Percentiles rank a stretch among this genome's conserved stretches.
These are phyloP conservation scores for Zaprionus bogoriensis DNA, from an alignment of 2,888 invertebrate species.

Conservation along the genomic window DNA sequence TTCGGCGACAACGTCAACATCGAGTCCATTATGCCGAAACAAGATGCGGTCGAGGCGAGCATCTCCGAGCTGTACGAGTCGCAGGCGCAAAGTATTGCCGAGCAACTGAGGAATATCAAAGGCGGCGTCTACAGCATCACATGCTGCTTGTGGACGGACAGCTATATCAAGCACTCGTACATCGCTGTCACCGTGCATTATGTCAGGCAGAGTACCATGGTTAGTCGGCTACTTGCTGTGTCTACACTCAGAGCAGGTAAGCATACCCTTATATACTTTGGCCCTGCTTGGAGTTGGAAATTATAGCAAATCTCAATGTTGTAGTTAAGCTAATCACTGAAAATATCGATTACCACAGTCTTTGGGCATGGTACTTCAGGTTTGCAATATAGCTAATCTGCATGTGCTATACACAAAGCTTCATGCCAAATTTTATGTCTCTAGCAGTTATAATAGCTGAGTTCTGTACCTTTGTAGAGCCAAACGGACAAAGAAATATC, in stretches of 20 bases:
- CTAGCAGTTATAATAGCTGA: too few species aligned
- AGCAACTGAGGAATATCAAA: neutral
- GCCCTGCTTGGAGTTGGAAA: too few species aligned
- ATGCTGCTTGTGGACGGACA: neutral
- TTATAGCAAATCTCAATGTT: too few species aligned
- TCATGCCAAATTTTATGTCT: too few species aligned
- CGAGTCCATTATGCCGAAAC: neutral
- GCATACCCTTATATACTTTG: too few species aligned
- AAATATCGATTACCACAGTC: too few species aligned
- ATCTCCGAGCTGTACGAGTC: slow-evolving; percentile 4
- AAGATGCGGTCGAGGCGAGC: neutral
- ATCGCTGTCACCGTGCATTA: slow-evolving; percentile 3
- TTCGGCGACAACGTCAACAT: slow-evolving; percentile 13
- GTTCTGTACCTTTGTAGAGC: too few species aligned
- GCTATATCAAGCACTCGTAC: neutral
- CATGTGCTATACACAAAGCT: too few species aligned
- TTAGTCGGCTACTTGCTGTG: neutral
- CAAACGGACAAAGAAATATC: too few species aligned
- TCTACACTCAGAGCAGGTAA: neutral
- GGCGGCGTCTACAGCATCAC: slow-evolving; percentile 6
- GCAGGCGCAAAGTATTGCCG: neutral
- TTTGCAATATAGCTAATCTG: too few species aligned
- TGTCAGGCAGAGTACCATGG: neutral
- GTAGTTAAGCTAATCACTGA: too few species aligned
- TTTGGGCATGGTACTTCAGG: too few species aligned